phyloP scores from a whole-genome alignment of 1,140 invertebrate species.

The Sycobia sp. region DNA sequence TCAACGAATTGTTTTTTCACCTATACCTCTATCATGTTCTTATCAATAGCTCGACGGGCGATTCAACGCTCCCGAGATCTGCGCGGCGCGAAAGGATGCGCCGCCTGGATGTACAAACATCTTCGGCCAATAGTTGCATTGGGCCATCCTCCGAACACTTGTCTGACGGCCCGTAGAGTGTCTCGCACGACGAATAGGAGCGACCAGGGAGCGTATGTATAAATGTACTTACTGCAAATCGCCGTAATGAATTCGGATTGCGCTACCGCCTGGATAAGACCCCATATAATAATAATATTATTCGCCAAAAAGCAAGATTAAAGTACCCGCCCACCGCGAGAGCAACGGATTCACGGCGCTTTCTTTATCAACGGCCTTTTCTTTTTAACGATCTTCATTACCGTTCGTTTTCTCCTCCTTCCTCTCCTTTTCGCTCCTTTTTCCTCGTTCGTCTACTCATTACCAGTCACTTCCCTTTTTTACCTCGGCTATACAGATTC shows the following conservation, averaged over 20 bases:
- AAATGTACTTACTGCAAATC: slow-evolving; percentile 54
- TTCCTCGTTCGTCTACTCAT: background rate
- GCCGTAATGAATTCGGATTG: slow-evolving; percentile 49
- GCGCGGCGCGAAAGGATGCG: too few species aligned
- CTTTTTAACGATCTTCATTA: background rate
- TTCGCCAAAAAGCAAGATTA: slow-evolving; percentile 46
- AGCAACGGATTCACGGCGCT: slow-evolving; percentile 35
- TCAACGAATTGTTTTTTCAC: too few species aligned
- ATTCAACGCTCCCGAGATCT: too few species aligned
- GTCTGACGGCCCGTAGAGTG: too few species aligned
- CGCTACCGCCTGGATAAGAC: background rate
- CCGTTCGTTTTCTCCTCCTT: background rate
- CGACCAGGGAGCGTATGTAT: too few species aligned
- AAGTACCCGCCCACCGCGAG: too few species aligned
- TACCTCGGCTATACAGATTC: background rate
- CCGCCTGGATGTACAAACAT: too few species aligned
- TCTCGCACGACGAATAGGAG: too few species aligned
- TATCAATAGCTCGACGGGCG: too few species aligned
- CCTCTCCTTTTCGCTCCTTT: background rate
- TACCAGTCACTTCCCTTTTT: background rate
- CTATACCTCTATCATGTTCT: too few species aligned
- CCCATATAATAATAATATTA: slow-evolving; percentile 40
- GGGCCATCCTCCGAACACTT: too few species aligned
- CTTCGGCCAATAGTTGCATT: too few species aligned
- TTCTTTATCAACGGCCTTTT: slow-evolving; percentile 47